Percentiles rank a stretch among this genome's conserved stretches.
Evolutionary conservation across 2,113 vertebrate genomes (phyloP).

Genomic region (Siniperca chuatsi): DNA sequence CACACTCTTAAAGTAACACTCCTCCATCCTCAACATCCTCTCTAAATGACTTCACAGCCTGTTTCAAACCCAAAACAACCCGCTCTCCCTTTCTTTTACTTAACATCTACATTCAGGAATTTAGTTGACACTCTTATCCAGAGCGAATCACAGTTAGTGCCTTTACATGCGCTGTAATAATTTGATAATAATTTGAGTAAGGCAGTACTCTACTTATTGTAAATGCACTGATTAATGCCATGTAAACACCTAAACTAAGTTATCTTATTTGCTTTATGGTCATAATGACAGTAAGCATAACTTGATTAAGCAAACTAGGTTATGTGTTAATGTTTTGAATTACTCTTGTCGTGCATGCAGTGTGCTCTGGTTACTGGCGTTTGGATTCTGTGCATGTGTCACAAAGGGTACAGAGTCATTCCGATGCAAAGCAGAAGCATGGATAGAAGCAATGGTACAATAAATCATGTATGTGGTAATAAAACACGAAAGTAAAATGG

Average conservation of each 20-base stretch:
- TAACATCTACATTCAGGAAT: background rate
- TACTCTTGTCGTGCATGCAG: background rate
- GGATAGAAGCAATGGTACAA: too few species aligned
- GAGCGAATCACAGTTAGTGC: background rate
- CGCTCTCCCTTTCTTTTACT: background rate
- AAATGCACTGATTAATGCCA: background rate
- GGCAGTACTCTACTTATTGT: slow-evolving; percentile 1
- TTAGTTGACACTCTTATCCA: background rate
- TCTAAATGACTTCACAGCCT: background rate
- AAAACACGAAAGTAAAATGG: background rate
- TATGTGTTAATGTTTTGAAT: slow-evolving; percentile 18
- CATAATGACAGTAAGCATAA: slow-evolving; percentile 8
- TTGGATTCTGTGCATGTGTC: slow-evolving; percentile 12
- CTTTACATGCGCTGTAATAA: background rate
- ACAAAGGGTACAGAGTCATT: background rate
- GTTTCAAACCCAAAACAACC: slow-evolving; percentile 1
- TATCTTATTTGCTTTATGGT: slow-evolving; percentile 13
- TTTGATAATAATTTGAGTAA: background rate
- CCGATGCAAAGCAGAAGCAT: background rate
- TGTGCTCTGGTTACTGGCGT: slow-evolving; percentile 1
- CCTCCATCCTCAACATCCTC: background rate
- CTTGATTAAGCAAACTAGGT: slow-evolving; percentile 21
- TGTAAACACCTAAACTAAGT: background rate
- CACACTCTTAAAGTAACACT: background rate
- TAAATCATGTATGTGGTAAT: background rate